Base-by-base conservation (phyloP, 2,888 invertebrate species). In the Melolontha melolontha region DNA sequence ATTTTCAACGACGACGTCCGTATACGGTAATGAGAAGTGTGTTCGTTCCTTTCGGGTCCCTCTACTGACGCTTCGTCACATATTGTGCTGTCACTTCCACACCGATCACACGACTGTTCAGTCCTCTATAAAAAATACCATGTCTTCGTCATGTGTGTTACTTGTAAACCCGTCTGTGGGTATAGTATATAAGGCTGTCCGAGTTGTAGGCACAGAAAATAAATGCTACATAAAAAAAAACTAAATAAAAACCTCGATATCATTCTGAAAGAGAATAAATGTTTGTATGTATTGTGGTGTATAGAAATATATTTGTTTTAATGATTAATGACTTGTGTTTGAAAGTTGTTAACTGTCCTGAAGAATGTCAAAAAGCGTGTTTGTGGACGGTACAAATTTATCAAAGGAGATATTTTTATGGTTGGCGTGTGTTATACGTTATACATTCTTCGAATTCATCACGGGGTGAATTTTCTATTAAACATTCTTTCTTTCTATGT, bases 31-130 rank as follows among this genome's bases (percentile, higher is more conserved):
- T 40, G 50, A 51, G 27, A 29, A 52, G 42, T 42, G 52, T 27
- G 5, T 5, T 12, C 22, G 27, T 52, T 52, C n/a, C 44, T 14
- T 41, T 27, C 42, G 17, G n/a, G 34, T 6, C 14, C 12, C 29
- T 59, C 29, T 59, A 27, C 34, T 59, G 44, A 59, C 14, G 44
- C 44, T 29, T 59, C 59, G 44, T 59, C 59, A 59, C 59, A 44
- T 59, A 79, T 79, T 79, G 79, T 79, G 75, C 79, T 75, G 79
- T 79, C 78, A 78, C 73, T 78, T 75, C 72, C 70, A 70, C 69
- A 64, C 71, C 72, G 73, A 73, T 74, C 74, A 73, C 72, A 44
- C 14, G 44, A 29, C 6, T 59, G 14, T 29, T 14, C 42, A 41
- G 41, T 17, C 47, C 17, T 44, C 12, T 44, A 22, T 22, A 22